These are phyloP conservation scores for Dascyllus trimaculatus DNA, from an alignment of 2,113 vertebrate species.

Conservation along the genomic window DNA sequence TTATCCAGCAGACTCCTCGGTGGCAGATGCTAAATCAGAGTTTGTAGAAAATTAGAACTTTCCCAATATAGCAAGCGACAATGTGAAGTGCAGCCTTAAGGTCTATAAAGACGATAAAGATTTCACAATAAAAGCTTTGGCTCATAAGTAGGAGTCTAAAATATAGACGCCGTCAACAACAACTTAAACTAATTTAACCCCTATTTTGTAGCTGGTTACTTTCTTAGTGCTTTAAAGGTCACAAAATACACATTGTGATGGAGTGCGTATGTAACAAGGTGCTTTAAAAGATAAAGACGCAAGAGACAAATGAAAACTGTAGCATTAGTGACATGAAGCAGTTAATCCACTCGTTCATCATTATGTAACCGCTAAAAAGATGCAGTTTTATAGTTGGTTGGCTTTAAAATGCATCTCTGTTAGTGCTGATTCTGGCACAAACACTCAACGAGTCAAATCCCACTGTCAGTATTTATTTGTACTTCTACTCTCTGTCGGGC, in stretches of 20 bases:
- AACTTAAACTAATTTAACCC: neutral
- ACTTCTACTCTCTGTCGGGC: too few relatives aligned
- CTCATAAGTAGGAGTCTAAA: neutral
- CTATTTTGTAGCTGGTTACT: neutral
- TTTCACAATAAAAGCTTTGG: neutral
- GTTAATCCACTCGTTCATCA: too few relatives aligned
- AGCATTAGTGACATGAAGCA: too few relatives aligned
- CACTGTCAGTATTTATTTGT: too few relatives aligned
- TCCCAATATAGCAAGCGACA: conserved; percentile 37
- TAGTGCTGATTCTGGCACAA: too few relatives aligned
- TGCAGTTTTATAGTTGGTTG: too few relatives aligned
- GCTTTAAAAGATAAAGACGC: neutral
- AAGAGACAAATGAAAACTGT: neutral
- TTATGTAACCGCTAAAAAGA: too few relatives aligned
- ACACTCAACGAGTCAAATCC: too few relatives aligned
- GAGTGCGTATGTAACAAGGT: neutral
- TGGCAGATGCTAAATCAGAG: conserved; percentile 66
- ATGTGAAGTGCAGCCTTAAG: neutral
- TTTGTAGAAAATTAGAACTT: conserved; percentile 67
- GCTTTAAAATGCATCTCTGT: too few relatives aligned
- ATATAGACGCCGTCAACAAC: neutral
- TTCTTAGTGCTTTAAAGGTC: neutral
- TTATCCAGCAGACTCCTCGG: conserved; percentile 65
- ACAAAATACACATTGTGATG: neutral
- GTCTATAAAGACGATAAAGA: neutral